Percentiles rank a stretch among this genome's conserved stretches.
Conservation (phyloP, 23 tunicate genomes). For the Trididemnum miniatum region DNA sequence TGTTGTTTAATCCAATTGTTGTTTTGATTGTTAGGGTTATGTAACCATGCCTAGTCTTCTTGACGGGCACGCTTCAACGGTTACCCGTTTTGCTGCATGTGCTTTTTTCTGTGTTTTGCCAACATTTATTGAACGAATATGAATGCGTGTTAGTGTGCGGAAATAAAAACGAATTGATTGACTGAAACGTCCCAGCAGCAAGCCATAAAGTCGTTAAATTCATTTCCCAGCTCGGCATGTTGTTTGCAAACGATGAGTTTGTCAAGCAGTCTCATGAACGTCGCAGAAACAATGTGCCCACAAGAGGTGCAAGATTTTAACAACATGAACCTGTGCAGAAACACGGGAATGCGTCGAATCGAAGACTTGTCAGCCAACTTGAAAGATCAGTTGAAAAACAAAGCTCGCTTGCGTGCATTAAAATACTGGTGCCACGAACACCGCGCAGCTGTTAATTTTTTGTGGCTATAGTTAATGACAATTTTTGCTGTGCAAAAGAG, state of each 20-base stretch:
- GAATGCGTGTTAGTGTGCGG: too few relatives aligned
- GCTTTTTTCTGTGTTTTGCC: too few relatives aligned
- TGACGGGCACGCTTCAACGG: too few relatives aligned
- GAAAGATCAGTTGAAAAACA: not conserved
- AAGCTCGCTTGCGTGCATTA: not conserved
- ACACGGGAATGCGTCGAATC: too few relatives aligned
- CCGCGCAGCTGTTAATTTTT: conserved; percentile 8
- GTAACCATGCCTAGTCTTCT: too few relatives aligned
- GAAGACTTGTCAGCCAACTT: too few relatives aligned
- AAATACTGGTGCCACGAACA: not conserved
- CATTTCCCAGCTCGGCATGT: not conserved
- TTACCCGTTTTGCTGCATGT: too few relatives aligned
- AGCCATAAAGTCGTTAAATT: not conserved
- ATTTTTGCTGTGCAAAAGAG: not conserved
- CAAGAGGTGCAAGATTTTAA: not conserved
- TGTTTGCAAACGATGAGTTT: conserved; percentile 2
- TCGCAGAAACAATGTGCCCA: conserved; percentile 5
- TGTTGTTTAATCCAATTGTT: too few relatives aligned
- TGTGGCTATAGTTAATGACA: conserved; percentile 2
- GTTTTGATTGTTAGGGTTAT: too few relatives aligned
- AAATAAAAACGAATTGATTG: too few relatives aligned
- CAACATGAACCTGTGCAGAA: not conserved
- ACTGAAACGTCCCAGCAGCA: not conserved
- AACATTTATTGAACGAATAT: too few relatives aligned
- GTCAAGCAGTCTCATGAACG: not conserved